phyloP scores from a whole-genome alignment of 2,888 invertebrate genomes.

The Agriopis aurantiaria region DNA sequence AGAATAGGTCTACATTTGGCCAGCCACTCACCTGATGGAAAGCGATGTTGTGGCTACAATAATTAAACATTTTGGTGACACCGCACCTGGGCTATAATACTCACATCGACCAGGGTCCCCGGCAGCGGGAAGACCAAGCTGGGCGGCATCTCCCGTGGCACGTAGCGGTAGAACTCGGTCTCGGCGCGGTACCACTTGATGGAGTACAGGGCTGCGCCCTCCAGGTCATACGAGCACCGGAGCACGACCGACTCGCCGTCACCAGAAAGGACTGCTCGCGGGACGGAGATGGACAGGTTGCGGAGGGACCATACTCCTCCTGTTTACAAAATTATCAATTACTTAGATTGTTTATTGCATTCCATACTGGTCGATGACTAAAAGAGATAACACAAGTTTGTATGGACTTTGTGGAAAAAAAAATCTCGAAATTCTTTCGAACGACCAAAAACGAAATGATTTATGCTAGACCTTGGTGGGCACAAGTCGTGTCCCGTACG shows the following conservation, averaged over 20 bases:
- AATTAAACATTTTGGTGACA: no score
- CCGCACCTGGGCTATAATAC: conserved; percentile 50
- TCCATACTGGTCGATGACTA: no score
- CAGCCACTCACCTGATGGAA: no score
- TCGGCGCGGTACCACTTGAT: conserved; percentile 90
- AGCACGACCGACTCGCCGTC: conserved; percentile 82
- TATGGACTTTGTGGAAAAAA: no score
- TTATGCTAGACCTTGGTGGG: no score
- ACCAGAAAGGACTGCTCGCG: conserved; percentile 84
- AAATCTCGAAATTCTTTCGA: no score
- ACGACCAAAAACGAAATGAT: no score
- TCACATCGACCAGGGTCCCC: conserved; percentile 91
- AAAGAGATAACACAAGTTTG: no score
- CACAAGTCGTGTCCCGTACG: no score
- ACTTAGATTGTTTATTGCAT: not conserved
- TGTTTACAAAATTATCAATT: conserved; percentile 48
- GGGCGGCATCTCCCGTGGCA: conserved; percentile 90
- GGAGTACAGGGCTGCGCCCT: conserved; percentile 89
- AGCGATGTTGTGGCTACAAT: no score
- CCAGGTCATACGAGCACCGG: conserved; percentile 86
- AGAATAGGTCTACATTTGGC: no score
- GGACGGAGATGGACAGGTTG: conserved; percentile 82
- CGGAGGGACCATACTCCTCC: conserved; percentile 81
- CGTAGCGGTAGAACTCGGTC: conserved; percentile 91
- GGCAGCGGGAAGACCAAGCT: conserved; percentile 89